Evolutionary conservation across 2,797 vertebrate species (phyloP), one percentile per base, ranked within the genome.

Genomic region (Amblyopsis hoosieri): DNA sequence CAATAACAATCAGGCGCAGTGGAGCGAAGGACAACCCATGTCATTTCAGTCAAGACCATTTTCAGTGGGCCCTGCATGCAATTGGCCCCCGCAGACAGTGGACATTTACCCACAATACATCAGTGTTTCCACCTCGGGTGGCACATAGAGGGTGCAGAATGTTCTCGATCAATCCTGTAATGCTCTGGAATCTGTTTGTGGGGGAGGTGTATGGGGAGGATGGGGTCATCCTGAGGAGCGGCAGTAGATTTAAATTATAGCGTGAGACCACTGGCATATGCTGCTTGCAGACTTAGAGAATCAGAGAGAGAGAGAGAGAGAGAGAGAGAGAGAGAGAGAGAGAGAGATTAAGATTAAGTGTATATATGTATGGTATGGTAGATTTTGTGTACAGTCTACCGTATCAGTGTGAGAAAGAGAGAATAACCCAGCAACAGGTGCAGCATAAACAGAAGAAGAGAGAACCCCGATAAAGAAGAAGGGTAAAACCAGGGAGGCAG

Each of bases 71-170:
- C 12, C 3, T 1, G 75, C 74, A 53, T 19, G 14, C 46, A 9
- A 67, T n/a, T 63, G 11, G 64, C 59, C 62, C 63, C 2, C n/a
- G 60, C 51, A 60, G 64, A 33, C 45, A 13, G 60, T 47, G 4
- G 61, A 14, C 15, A 45, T 69, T 70, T 76, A 83, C 80, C 74
- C 73, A 76, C 64, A 82, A 79, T 29, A 51, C 72, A 73, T 70
- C 64, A 52, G 65, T 56, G 68, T 83, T 89, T 89, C 82, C 62
- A 76, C 85, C 71, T 82, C 80, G 69, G 71, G 72, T 78, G 75
- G 56, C 82, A 77, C 63, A 0, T 72, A 90, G 83, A 86, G 75
- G 55, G 48, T n/a, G 60, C 70, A 14, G 72, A 84, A 82, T 86
- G 82, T 84, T 83, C 67, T 50, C 59, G 55, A 82, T 80, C 64